Evolutionary conservation across 2,888 invertebrate species (phyloP), one percentile per base, ranked within the genome.

Genomic region (Drosophila putrida): DNA sequence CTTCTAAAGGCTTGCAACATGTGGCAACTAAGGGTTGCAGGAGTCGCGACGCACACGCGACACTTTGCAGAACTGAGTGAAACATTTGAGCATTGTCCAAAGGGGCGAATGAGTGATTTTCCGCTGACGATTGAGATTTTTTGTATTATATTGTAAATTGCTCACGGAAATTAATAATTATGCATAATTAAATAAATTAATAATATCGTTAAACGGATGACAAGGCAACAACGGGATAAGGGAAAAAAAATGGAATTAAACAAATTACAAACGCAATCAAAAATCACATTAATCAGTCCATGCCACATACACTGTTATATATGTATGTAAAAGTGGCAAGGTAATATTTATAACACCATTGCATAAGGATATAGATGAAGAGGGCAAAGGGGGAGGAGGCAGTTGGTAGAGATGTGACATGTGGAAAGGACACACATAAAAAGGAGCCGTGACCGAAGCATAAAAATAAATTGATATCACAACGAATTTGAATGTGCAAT

Each of bases 381-480:
- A 9, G 4, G 10, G 11, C n/a, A 4, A n/a, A 4, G 13, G 1
- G 10, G 1, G 10, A 15, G 54, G 2, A 8, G 11, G 20, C 8
- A 9, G 25, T 4, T 10, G n/a, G 20, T 13, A 1, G 39, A 20
- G 8, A 36, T 11, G 38, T 10, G 6, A 11, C 3, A n/a, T 53
- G 53, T 28, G n/a, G 10, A 43, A 53, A 44, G 13, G 3, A 60
- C 47, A 44, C 25, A 51, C 25, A 51, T 39, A 58, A 62, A 58
- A 68, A 57, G 47, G 13, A 36, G 65, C 61, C 62, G 67, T 44
- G 60, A 68, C 44, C 60, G 65, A 63, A 62, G 80, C 80, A 80
- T 71, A 71, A 76, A 80, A 83, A 83, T 80, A 88, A 88, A 78
- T 88, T 88, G 86, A 78, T 80, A 87, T 78, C 71, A 51, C 69